Evolutionary conservation across 2,113 vertebrate genomes (phyloP).

Genomic region (Girardinichthys multiradiatus): DNA sequence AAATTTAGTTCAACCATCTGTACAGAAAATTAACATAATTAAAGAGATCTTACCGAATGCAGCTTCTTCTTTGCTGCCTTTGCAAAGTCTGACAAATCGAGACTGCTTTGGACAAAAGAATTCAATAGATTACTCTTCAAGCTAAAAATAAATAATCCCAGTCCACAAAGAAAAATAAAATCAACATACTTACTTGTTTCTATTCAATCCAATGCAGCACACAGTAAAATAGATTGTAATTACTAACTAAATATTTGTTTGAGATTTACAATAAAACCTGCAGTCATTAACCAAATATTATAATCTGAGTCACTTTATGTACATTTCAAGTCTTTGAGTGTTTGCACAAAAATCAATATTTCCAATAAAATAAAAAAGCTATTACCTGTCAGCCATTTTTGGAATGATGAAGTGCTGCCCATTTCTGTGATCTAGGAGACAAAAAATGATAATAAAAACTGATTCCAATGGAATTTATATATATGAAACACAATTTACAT

Average conservation of each 20-base stretch:
- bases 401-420: constrained; percentile 98
- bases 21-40: neutral
- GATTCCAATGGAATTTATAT: neutral
- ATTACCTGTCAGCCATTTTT: constrained; percentile 99
- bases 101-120: constrained; percentile 84
- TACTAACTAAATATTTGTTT: neutral
- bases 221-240: constrained; percentile 33
- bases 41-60: constrained; percentile 88
- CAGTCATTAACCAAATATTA: neutral
- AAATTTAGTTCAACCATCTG: neutral
- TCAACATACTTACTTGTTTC: constrained; percentile 76
- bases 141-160: neutral
- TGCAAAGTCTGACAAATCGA: constrained; percentile 96
- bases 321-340: neutral
- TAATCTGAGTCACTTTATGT: neutral
- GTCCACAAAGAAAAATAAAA: neutral
- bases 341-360: neutral
- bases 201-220: constrained; percentile 74
- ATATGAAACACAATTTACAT: too few relatives aligned
- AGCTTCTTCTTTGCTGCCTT: constrained; percentile 99
- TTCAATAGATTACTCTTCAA: neutral
- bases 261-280: neutral
- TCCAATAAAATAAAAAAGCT: neutral
- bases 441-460: neutral
- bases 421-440: constrained; percentile 91